Evolutionary conservation across 2,797 vertebrate genomes (phyloP), one percentile per base, ranked within the genome.

Genomic region (Crocidura indochinensis): DNA sequence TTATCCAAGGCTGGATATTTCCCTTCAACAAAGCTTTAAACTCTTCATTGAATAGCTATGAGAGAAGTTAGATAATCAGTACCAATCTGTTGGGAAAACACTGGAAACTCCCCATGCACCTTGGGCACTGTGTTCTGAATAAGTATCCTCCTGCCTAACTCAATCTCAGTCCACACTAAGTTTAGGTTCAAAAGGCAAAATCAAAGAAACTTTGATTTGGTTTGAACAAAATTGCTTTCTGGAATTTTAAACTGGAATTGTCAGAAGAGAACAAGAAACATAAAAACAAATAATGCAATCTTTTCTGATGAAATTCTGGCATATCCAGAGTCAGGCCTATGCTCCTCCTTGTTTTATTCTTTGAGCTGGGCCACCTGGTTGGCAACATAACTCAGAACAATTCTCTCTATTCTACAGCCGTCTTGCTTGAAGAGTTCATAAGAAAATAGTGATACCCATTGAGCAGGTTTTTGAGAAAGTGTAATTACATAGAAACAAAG

Each of bases 361-460:
- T 22, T 46, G 69, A 71, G 64, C 19, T 62, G 60, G 76, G 71
- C 69, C 91, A 78, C 83, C 85, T 77, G 91, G 73, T 84, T 86
- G 71, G 56, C 91, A 91, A 90, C 88, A 88, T 87, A 91, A 81
- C 26, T 51, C 79, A 83, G 82, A 94, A 94, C 85, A 94, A 84
- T 74, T 29, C 82, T 91, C 73, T 87, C 67, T 80, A 60, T 88
- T 91, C 71, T 91, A 73, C 73, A 84, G 80, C 84, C 74, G 83
- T 95, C 92, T 95, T 88, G 82, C 95, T 95, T 96, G 51, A 31
- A 93, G 94, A 93, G 94, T 93, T 95, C 90, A 27, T 94, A 79
- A 97, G 95, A 95, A 97, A 96, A 94, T 69, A 94, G 92, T 94
- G 96, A 95, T 95, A 93, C 94, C 93, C 93, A 97, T 91, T 56